Percentiles rank a stretch among this genome's conserved stretches.
Evolutionary conservation across 2,888 invertebrate genomes (phyloP).

Genomic region (Xestia rhomboidea): DNA sequence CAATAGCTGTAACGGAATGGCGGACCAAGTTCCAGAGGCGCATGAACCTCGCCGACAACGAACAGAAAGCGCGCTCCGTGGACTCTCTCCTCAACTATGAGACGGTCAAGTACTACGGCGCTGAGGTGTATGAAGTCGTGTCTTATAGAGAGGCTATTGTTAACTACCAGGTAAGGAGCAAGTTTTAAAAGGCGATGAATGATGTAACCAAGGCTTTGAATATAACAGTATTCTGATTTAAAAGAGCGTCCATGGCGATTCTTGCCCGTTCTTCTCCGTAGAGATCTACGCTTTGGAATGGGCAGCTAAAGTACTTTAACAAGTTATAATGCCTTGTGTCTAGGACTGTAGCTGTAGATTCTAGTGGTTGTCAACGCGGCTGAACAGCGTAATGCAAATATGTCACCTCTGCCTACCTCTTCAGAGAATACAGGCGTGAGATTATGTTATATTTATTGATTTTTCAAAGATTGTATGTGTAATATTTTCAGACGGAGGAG

Average conservation of each 20-base stretch:
- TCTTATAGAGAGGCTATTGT: slow-evolving; percentile 96
- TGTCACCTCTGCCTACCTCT: background rate
- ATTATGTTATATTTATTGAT: background rate
- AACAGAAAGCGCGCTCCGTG: slow-evolving; percentile 96
- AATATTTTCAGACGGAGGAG: slow-evolving; percentile 94
- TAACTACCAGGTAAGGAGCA: slow-evolving; percentile 93
- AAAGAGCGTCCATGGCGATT: background rate
- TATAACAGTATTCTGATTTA: background rate
- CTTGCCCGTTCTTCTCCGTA: background rate
- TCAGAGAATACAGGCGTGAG: background rate
- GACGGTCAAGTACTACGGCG: slow-evolving; percentile 99
- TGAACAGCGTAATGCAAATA: background rate
- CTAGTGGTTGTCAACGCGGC: background rate
- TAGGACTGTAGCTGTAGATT: background rate
- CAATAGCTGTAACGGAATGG: slow-evolving; percentile 99
- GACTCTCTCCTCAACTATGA: slow-evolving; percentile 99
- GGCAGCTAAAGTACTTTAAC: background rate
- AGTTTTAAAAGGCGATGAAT: background rate
- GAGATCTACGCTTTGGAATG: background rate
- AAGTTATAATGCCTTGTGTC: background rate
- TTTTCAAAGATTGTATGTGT: background rate
- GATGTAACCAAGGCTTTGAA: background rate
- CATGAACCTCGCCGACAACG: slow-evolving; percentile 98
- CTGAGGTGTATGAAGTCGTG: slow-evolving; percentile 97
- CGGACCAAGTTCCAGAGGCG: slow-evolving; percentile 97